phyloP scores from a whole-genome alignment of 2,113 vertebrate genomes.

The Brachypteracias leptosomus region DNA sequence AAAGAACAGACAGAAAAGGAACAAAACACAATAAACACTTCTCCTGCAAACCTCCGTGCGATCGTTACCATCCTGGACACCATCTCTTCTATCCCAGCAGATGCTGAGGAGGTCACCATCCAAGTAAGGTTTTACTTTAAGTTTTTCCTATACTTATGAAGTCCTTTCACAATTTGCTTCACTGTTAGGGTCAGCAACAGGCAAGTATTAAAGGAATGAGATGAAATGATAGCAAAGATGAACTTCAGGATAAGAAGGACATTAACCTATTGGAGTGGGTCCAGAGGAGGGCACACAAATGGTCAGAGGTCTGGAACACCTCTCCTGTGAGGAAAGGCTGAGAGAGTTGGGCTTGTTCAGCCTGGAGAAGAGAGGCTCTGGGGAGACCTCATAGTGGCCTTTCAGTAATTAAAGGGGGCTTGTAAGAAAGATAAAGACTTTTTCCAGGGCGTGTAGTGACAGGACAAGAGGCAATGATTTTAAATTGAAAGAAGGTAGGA shows the following conservation, averaged over 20 bases:
- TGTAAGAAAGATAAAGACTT: neutral
- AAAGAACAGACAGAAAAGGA: neutral
- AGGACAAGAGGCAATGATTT: neutral
- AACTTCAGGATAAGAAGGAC: neutral
- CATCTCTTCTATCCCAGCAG: slow-evolving; percentile 58
- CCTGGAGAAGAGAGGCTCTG: neutral
- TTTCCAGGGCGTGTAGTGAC: neutral
- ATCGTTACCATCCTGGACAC: slow-evolving; percentile 56
- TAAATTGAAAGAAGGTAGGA: neutral
- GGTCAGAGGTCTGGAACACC: neutral
- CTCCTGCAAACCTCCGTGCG: slow-evolving; percentile 58
- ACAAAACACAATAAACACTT: neutral
- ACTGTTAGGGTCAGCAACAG: neutral
- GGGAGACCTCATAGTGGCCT: neutral
- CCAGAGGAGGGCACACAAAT: neutral
- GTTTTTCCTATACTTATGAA: neutral
- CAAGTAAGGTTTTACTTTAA: slow-evolving; percentile 48
- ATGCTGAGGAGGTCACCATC: slow-evolving; percentile 31
- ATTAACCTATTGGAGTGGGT: neutral
- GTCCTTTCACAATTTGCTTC: neutral
- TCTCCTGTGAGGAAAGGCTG: neutral
- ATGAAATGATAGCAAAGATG: neutral
- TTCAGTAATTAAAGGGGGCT: neutral
- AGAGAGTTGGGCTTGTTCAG: neutral
- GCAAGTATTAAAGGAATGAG: neutral